These are phyloP conservation scores for Beroe forskalii DNA, from an alignment of 37 sponge, comb jelly and placozoan genomes.

Conservation along the genomic window DNA sequence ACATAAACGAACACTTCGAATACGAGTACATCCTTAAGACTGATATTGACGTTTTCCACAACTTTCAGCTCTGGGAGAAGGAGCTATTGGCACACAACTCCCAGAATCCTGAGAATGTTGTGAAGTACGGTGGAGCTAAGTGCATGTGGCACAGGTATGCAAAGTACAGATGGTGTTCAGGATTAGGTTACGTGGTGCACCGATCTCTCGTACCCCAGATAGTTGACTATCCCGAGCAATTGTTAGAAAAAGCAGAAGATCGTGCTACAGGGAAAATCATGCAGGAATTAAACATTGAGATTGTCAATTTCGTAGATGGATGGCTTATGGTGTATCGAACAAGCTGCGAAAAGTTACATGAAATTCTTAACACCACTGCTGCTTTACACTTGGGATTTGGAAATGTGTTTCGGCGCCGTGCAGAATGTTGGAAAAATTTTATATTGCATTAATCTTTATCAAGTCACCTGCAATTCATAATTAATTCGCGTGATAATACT, in stretches of 20 bases:
- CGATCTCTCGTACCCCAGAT: neutral
- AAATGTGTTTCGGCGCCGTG: neutral
- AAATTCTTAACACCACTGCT: neutral
- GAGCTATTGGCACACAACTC: neutral
- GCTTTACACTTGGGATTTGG: neutral
- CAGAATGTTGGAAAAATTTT: neutral
- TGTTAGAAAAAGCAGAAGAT: neutral
- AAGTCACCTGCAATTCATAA: no score
- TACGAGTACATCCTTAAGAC: constrained; percentile 10
- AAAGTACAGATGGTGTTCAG: neutral
- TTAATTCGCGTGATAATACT: no score
- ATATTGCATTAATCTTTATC: no score
- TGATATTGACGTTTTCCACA: constrained; percentile 17
- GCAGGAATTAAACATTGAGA: neutral
- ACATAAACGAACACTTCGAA: neutral
- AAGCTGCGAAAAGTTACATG: neutral
- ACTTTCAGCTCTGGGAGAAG: neutral
- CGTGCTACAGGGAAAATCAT: neutral
- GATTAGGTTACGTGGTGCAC: constrained; percentile 21
- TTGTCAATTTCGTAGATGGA: neutral
- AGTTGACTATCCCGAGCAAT: neutral
- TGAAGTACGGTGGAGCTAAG: neutral
- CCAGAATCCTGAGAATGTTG: neutral
- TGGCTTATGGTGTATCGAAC: neutral
- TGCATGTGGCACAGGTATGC: neutral